Evolutionary conservation across 2,113 vertebrate genomes (phyloP).

Genomic region (Dasyornis broadbenti): DNA sequence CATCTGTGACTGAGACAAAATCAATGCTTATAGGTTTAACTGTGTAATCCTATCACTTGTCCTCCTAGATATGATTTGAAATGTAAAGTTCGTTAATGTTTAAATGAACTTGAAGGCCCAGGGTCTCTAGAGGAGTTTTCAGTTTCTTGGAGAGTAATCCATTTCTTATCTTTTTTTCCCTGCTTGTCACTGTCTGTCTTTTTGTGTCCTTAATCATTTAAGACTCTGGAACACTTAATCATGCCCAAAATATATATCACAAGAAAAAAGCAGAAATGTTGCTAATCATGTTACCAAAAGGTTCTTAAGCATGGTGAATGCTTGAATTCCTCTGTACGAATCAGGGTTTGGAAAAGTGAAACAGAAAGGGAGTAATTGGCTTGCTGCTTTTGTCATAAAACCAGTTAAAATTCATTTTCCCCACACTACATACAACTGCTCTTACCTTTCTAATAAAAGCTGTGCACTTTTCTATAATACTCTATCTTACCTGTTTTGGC

Average conservation of each 20-base stretch:
- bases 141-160: slow-evolving; percentile 69
- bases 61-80: slow-evolving; percentile 79
- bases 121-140: slow-evolving; percentile 67
- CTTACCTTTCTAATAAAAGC: neutral
- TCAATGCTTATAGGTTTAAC: slow-evolving; percentile 83
- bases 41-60: slow-evolving; percentile 79
- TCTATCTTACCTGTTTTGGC: neutral
- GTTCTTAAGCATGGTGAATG: neutral
- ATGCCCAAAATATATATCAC: neutral
- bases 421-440: rapidly evolving
- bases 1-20: slow-evolving; percentile 75
- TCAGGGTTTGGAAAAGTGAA: neutral
- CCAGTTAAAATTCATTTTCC: neutral
- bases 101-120: slow-evolving; percentile 76
- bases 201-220: slow-evolving; percentile 36
- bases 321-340: neutral
- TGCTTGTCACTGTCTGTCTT: slow-evolving; percentile 32
- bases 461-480: neutral
- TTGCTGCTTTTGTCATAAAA: neutral
- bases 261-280: neutral
- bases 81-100: slow-evolving; percentile 80
- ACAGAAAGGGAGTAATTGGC: neutral
- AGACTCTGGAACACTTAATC: slow-evolving; percentile 12
- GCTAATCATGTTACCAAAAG: neutral
- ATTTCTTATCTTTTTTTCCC: slow-evolving; percentile 41